Conservation (phyloP, 2,888 invertebrate species). For the Branchipolynoe longqiensis region DNA sequence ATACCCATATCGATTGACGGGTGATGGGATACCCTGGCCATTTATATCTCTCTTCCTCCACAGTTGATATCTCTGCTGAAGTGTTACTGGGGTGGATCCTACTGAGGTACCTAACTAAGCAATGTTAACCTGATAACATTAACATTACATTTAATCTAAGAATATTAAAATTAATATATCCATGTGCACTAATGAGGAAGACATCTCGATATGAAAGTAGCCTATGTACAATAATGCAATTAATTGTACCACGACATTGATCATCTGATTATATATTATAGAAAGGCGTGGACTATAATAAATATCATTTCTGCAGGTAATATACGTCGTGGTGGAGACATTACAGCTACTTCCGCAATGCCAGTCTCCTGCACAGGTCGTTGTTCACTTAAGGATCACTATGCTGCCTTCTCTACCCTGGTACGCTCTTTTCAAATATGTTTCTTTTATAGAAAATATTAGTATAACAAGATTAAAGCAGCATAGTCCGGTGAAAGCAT, state of each 20-base stretch:
- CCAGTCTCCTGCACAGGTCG: background rate
- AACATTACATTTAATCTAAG: background rate
- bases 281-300: too few species aligned
- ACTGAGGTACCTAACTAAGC: too few species aligned
- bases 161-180: background rate
- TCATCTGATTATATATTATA: background rate
- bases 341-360: background rate
- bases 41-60: too few species aligned
- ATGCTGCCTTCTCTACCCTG: background rate
- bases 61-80: too few species aligned
- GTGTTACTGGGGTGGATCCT: too few species aligned
- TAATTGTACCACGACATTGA: background rate
- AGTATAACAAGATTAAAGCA: background rate
- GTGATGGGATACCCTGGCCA: too few species aligned
- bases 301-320: background rate
- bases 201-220: background rate
- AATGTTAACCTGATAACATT: too few species aligned
- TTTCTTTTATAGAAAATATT: background rate
- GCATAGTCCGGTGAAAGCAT: background rate
- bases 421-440: background rate
- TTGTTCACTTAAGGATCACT: constrained; percentile 6
- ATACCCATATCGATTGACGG: too few species aligned
- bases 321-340: background rate
- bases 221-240: background rate
- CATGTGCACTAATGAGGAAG: background rate